phyloP scores from a whole-genome alignment of 2,113 vertebrate genomes.

The Enhydra lutris region DNA sequence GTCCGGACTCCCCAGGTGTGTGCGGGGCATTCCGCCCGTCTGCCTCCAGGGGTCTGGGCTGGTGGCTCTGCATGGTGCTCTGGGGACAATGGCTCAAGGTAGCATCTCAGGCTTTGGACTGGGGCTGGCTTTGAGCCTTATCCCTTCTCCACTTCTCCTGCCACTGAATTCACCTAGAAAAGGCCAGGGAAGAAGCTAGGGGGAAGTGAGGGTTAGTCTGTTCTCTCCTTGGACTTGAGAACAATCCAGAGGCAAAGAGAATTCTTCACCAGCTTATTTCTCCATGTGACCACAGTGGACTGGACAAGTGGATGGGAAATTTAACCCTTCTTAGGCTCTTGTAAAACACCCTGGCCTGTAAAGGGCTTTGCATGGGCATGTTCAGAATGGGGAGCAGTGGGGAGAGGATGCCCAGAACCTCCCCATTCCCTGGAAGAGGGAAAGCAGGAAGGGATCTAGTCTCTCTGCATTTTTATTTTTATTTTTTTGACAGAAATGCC shows the following conservation, averaged over 20 bases:
- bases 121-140: not conserved
- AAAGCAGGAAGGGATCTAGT: not conserved
- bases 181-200: not conserved
- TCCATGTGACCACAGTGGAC: not conserved
- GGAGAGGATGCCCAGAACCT: not conserved
- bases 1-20: not conserved
- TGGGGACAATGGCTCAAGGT: not conserved
- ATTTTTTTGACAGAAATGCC: not conserved
- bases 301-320: not conserved
- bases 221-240: not conserved
- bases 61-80: not conserved
- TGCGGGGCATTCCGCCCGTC: rapidly evolving
- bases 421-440: rapidly evolving
- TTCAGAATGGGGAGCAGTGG: rapidly evolving
- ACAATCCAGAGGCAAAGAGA: not conserved
- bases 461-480: not conserved
- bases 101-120: too few relatives aligned
- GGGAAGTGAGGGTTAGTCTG: not conserved
- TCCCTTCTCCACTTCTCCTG: not conserved
- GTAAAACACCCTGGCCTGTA: not conserved
- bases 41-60: not conserved
- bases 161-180: not conserved
- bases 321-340: not conserved
- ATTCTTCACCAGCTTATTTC: not conserved
- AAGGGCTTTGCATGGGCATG: not conserved